Evolutionary conservation across 2,113 vertebrate species (phyloP), one percentile per base, ranked within the genome.

Genomic region (Himantopus leucocephalus): DNA sequence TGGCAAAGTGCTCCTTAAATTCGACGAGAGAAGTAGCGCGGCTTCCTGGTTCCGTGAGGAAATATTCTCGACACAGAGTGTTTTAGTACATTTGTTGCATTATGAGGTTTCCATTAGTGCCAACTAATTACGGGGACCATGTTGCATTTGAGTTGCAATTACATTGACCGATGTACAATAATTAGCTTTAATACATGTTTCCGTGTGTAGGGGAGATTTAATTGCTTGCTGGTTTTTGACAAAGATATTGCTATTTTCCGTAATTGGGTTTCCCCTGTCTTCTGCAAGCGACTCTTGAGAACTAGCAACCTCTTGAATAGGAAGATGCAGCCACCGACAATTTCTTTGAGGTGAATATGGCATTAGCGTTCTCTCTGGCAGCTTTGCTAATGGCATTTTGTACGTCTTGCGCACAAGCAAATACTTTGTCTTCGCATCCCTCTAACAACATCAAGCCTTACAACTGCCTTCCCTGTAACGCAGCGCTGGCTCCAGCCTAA

Each of bases 11-110:
- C n/a, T 60, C 39, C 47, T 71, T 70, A 43, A 47, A 79, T 53
- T 41, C 1, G 2, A 10, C 19, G 14, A 2, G 37, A 64, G 34
- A 24, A 35, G n/a, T 4, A 19, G 16, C 35, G 5, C 0, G 4
- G 6, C 32, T 73, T 70, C 37, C 87, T 70, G 56, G 30, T 23
- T 9, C 68, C 11, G 12, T 0, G 2, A 24, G 62, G 83, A 75
- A 63, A 7, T 15, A 0, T 6, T 72, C 66, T n/a, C 8, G 4
- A 10, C 3, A 2, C 34, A 6, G 37, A 39, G 48, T 34, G 19
- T 20, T 55, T 55, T 9, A 73, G 66, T 43, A 27, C 15, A 1
- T 50, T 71, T n/a, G 79, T 37, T 95, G 55, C 66, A 20, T 62
- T 59, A 30, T 15, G 73, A 90, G 67, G n/a, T 30, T 83, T 84